Conservation (phyloP, 35 echinoderm and acorn worm species). For the Ptychodera flava region DNA sequence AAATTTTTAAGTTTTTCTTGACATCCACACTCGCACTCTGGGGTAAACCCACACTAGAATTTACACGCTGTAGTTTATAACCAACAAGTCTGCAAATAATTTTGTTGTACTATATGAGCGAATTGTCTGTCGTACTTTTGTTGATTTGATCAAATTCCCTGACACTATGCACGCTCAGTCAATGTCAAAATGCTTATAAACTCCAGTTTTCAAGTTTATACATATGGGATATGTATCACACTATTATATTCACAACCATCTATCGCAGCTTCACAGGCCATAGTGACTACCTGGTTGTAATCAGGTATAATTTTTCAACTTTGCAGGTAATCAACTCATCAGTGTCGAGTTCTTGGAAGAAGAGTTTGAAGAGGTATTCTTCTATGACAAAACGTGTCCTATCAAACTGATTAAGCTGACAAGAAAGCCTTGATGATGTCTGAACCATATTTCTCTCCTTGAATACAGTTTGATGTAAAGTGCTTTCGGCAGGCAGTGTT, state of each 20-base stretch:
- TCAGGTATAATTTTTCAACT: not conserved
- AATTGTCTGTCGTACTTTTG: too few relatives aligned
- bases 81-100: too few relatives aligned
- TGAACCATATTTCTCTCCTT: too few relatives aligned
- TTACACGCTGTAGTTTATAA: not conserved
- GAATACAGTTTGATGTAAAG: too few relatives aligned
- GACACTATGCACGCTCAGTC: not conserved
- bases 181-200: not conserved
- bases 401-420: not conserved
- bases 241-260: not conserved
- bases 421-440: too few relatives aligned
- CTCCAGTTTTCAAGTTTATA: not conserved
- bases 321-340: not conserved
- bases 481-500: too few relatives aligned
- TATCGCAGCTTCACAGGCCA: not conserved
- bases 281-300: not conserved
- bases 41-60: too few relatives aligned
- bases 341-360: not conserved
- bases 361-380: not conserved
- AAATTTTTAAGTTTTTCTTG: too few relatives aligned
- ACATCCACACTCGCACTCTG: too few relatives aligned
- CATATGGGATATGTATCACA: too few relatives aligned
- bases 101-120: too few relatives aligned
- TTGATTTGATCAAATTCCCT: not conserved
- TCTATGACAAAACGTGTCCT: not conserved